Percentiles rank a stretch among this genome's conserved stretches.
Evolutionary conservation across 2,113 vertebrate genomes (phyloP).

Genomic region (Sebastes fasciatus): DNA sequence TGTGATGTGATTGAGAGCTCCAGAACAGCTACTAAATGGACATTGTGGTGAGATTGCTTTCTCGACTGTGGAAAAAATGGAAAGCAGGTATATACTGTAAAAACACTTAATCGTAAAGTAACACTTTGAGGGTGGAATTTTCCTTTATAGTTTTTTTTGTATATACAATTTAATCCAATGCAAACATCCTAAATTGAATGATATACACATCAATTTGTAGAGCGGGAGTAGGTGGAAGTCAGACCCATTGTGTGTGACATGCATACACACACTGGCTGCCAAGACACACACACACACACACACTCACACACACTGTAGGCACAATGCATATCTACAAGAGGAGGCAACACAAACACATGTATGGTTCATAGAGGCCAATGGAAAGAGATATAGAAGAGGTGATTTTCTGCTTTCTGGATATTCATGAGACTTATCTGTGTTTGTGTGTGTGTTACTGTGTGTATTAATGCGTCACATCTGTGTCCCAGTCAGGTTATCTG

Average conservation of each 20-base stretch:
- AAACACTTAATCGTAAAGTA: background rate
- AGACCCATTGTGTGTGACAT: conserved; percentile 28
- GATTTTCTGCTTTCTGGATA: conserved; percentile 32
- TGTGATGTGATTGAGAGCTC: too few species aligned
- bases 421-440: conserved; percentile 9
- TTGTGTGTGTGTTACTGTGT: conserved; percentile 9
- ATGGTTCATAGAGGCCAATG: background rate
- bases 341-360: background rate
- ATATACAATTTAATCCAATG: conserved; percentile 35
- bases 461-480: conserved; percentile 33
- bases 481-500: conserved; percentile 34
- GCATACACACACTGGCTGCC: conserved; percentile 17
- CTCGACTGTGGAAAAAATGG: background rate
- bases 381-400: conserved; percentile 8
- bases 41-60: background rate
- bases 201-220: conserved; percentile 45
- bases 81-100: background rate
- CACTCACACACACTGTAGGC: background rate
- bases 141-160: conserved; percentile 18
- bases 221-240: conserved; percentile 18
- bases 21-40: too few species aligned
- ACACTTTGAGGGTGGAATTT: background rate
- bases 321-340: background rate
- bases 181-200: conserved; percentile 58
- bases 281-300: conserved; percentile 15